A percentile compares a stretch with the other conserved stretches of the same genome.
Conservation (phyloP, 23 tunicate species). For the Diplosoma virens region DNA sequence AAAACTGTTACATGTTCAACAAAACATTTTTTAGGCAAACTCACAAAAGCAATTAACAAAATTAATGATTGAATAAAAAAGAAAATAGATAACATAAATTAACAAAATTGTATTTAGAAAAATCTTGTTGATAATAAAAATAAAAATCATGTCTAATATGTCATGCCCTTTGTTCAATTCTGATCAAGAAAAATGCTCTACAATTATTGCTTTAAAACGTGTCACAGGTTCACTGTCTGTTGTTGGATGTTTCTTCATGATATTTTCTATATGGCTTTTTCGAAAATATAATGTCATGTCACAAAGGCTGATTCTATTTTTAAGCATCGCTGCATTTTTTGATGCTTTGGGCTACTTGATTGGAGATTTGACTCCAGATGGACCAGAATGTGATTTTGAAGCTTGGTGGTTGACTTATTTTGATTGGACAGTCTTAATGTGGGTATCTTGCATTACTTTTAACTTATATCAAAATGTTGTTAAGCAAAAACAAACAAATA, state of each 20-base stretch:
- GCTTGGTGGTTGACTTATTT: slow-evolving; percentile 95
- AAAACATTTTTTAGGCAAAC: too few relatives aligned
- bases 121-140: too few relatives aligned
- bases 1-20: too few relatives aligned
- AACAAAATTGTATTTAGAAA: too few relatives aligned
- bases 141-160: too few relatives aligned
- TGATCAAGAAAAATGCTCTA: slow-evolving; percentile 49
- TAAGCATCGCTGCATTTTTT: slow-evolving; percentile 92
- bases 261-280: slow-evolving; percentile 54
- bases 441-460: slow-evolving; percentile 83
- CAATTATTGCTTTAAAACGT: slow-evolving; percentile 67
- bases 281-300: slow-evolving; percentile 63
- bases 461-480: slow-evolving; percentile 63
- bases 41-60: too few relatives aligned
- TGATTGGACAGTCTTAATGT: slow-evolving; percentile 87
- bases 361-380: slow-evolving; percentile 80
- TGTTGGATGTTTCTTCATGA: slow-evolving; percentile 80
- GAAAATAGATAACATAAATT: too few relatives aligned
- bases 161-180: slow-evolving; percentile 61
- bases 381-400: slow-evolving; percentile 85
- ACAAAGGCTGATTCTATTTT: slow-evolving; percentile 70
- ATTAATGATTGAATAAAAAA: too few relatives aligned
- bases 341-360: slow-evolving; percentile 84
- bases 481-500: slow-evolving; percentile 40
- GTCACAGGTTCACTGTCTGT: slow-evolving; percentile 67